A percentile compares a stretch with the other conserved stretches of the same genome.
Conservation (phyloP, 2,888 invertebrate species). For the Drosophila kuntzei region DNA sequence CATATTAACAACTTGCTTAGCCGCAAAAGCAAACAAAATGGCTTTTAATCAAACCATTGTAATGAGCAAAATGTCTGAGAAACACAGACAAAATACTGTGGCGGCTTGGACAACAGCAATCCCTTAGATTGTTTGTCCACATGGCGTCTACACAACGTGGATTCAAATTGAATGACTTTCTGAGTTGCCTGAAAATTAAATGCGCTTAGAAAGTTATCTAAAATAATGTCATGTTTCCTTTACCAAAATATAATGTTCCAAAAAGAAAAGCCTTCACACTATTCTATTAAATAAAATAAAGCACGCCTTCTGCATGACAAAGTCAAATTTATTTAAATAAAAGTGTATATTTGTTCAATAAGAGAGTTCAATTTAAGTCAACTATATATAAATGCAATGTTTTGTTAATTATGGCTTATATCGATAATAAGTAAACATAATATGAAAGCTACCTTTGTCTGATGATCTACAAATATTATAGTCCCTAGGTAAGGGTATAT, state of each 20-base stretch:
- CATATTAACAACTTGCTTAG: conserved; percentile 71
- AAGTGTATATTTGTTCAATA: too few species aligned
- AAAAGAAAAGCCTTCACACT: background rate
- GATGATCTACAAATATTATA: background rate
- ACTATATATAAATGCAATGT: too few species aligned
- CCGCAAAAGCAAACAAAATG: conserved; percentile 75
- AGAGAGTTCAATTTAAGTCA: too few species aligned
- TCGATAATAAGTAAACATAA: background rate
- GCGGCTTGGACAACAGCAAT: conserved; percentile 18
- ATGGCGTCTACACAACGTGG: conserved; percentile 48
- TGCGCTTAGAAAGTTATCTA: background rate
- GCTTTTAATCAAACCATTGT: conserved; percentile 74
- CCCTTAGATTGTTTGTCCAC: conserved; percentile 23
- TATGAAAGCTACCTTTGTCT: background rate
- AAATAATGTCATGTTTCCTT: background rate
- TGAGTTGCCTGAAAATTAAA: background rate
- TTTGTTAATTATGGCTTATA: background rate
- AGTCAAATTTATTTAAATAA: background rate
- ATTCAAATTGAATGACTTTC: conserved; percentile 12
- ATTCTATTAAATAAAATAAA: background rate
- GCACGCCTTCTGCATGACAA: too few species aligned
- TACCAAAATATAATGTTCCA: background rate
- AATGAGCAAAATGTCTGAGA: conserved; percentile 56
- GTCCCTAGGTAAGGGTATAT: conserved; percentile 1
- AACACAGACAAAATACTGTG: conserved; percentile 29